Evolutionary conservation across 2,797 vertebrate genomes (phyloP).

Genomic region (Geotrypetes seraphini): DNA sequence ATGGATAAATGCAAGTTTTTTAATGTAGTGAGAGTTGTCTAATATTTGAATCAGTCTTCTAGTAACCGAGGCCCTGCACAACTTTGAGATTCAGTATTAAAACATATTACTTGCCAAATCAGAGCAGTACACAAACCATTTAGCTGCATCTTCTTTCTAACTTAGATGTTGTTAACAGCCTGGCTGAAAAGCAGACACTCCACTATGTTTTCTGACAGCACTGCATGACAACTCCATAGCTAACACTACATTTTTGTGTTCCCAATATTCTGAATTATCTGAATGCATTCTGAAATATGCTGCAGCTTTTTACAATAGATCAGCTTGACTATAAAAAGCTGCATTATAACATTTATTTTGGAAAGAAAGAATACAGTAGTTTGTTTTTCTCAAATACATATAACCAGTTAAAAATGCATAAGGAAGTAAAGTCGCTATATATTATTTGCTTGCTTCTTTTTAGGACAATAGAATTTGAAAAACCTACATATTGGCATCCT

Average conservation of each 20-base stretch:
- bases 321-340: conserved; percentile 9
- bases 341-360: neutral
- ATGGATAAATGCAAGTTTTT: no score
- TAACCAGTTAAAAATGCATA: neutral
- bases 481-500: neutral
- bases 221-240: conserved; percentile 9
- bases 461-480: neutral
- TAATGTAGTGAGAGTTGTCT: no score
- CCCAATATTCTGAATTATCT: conserved; percentile 21
- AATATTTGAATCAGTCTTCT: no score
- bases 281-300: conserved; percentile 18
- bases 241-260: conserved; percentile 6
- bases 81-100: no score
- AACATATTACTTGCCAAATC: no score
- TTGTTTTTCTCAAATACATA: neutral
- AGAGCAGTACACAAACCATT: no score
- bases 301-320: conserved; percentile 2
- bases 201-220: conserved; percentile 9
- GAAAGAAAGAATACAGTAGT: neutral
- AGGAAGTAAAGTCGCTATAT: neutral
- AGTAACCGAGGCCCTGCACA: no score
- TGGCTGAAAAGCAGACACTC: conserved; percentile 13
- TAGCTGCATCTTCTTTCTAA: neutral
- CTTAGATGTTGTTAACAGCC: conserved; percentile 19
- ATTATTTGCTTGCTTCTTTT: neutral